These are phyloP conservation scores for Nesometra sesokonis DNA, from an alignment of 35 echinoderm and acorn worm species.

Conservation along the genomic window DNA sequence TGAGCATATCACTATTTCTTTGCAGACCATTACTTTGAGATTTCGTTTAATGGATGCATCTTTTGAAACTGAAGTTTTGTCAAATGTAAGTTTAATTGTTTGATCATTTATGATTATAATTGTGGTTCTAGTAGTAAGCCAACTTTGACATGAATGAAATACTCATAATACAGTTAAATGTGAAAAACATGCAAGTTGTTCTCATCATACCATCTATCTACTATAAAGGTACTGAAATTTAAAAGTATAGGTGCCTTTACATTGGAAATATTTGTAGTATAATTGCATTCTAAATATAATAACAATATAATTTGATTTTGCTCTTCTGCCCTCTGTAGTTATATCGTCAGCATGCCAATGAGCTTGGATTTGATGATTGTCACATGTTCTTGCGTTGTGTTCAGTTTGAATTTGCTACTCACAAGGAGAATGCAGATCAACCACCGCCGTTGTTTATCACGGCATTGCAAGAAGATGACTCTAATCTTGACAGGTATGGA, in stretches of 20 bases:
- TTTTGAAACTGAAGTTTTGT: constrained; percentile 69
- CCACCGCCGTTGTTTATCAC: constrained; percentile 96
- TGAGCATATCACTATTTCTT: background rate
- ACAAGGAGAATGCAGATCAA: constrained; percentile 83
- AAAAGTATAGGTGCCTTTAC: no score
- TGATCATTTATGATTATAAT: no score
- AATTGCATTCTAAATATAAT: no score
- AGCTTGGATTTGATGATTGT: constrained; percentile 94
- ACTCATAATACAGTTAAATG: no score
- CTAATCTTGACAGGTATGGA: constrained; percentile 85
- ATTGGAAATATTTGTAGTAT: no score
- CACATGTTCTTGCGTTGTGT: constrained; percentile 88
- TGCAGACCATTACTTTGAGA: constrained; percentile 51
- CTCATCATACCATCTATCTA: no score
- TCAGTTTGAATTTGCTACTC: constrained; percentile 97
- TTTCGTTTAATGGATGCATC: constrained; percentile 70
- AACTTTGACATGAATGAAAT: no score
- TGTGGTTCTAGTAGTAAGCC: no score
- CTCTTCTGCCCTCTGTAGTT: constrained; percentile 35
- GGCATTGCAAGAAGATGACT: constrained; percentile 89
- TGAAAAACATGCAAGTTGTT: no score
- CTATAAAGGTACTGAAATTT: no score
- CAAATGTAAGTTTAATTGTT: constrained; percentile 37
- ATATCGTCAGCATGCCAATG: constrained; percentile 68
- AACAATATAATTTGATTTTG: no score